phyloP scores from a whole-genome alignment of 2,113 vertebrate genomes.

The Parotia lawesii region DNA sequence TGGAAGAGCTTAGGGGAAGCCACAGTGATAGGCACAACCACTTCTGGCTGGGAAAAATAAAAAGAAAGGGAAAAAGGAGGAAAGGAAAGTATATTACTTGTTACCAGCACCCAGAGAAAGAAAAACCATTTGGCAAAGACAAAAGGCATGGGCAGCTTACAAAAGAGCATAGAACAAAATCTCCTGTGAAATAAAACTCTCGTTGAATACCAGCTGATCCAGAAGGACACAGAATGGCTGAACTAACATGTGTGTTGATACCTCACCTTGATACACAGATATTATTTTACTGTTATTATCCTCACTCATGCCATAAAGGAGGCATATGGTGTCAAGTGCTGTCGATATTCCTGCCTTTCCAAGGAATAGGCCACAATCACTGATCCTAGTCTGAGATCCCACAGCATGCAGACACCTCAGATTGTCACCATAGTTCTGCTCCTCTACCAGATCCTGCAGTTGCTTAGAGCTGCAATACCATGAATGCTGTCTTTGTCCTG shows the following conservation, averaged over 20 bases:
- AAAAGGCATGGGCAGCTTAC: background rate
- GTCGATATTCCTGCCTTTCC: background rate
- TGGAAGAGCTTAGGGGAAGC: conserved; percentile 80
- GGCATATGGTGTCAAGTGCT: background rate
- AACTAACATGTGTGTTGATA: background rate
- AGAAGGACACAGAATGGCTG: background rate
- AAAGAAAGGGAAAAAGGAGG: conserved; percentile 71
- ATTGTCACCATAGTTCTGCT: background rate
- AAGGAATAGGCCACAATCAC: background rate
- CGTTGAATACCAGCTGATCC: background rate
- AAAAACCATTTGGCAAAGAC: conserved; percentile 44
- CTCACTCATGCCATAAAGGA: fast-evolving
- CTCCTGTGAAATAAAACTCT: background rate
- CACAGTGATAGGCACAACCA: conserved; percentile 77
- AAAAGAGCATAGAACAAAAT: background rate
- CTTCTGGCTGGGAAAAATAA: conserved; percentile 82
- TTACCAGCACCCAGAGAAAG: conserved; percentile 37
- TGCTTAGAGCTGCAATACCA: background rate
- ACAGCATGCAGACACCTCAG: background rate
- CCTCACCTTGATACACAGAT: background rate
- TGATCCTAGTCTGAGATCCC: background rate
- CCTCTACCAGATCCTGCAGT: background rate
- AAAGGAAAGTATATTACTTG: conserved; percentile 57
- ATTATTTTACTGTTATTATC: background rate
- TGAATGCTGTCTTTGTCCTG: background rate